Evolutionary conservation across 2,113 vertebrate genomes (phyloP).

Genomic region (Amazona vittata): DNA sequence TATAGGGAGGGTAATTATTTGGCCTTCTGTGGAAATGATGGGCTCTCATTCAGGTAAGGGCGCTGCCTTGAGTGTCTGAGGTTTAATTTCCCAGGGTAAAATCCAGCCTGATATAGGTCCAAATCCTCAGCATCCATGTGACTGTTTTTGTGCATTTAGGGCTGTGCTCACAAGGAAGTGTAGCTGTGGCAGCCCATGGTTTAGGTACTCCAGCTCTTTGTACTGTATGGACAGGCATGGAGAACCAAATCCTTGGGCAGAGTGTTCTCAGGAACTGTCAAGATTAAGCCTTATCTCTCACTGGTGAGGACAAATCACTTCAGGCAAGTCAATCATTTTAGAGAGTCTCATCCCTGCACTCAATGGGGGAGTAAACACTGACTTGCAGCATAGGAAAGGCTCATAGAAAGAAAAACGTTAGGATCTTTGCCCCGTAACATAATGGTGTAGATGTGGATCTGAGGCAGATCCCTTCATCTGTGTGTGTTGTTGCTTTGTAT

Average conservation of each 20-base stretch:
- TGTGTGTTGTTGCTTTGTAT: background rate
- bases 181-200: background rate
- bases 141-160: background rate
- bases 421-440: background rate
- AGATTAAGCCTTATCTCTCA: background rate
- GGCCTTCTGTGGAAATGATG: background rate
- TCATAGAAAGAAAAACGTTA: background rate
- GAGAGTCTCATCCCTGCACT: background rate
- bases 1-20: background rate
- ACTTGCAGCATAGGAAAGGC: background rate
- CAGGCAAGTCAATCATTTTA: background rate
- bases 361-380: background rate
- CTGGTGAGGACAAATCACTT: background rate
- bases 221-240: background rate
- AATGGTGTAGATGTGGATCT: background rate
- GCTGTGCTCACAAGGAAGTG: background rate
- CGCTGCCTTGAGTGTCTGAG: background rate
- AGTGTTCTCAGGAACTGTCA: background rate
- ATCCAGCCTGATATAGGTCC: background rate
- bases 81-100: background rate
- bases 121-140: background rate
- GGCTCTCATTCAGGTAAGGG: background rate
- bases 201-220: background rate
- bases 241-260: background rate
- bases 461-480: background rate